Conservation (phyloP, 2,113 vertebrate species). For the Anoplopoma fimbria region DNA sequence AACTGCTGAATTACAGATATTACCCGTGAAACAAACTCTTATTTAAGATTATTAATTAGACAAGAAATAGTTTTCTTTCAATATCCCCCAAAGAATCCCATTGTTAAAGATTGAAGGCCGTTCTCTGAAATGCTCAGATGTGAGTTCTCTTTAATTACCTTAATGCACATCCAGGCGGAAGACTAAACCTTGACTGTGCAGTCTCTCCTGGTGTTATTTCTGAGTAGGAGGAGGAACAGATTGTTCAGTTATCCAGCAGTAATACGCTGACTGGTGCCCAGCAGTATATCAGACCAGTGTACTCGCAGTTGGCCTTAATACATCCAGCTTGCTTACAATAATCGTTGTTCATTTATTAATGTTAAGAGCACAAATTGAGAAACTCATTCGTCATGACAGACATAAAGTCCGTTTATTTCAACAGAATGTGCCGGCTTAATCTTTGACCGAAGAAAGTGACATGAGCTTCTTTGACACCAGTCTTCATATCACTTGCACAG, state of each 20-base stretch:
- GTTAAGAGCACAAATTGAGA: not conserved
- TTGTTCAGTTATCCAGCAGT: constrained; percentile 22
- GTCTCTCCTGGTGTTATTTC: constrained; percentile 31
- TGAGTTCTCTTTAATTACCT: constrained; percentile 63
- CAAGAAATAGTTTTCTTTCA: constrained; percentile 42
- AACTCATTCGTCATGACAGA: not conserved
- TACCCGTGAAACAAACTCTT: not conserved
- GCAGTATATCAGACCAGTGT: constrained; percentile 8
- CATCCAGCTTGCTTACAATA: not conserved
- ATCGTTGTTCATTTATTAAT: not conserved
- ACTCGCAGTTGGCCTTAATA: not conserved
- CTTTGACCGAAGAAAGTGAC: constrained; percentile 35
- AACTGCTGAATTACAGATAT: not conserved
- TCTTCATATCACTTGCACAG: constrained; percentile 66
- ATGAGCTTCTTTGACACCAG: constrained; percentile 46
- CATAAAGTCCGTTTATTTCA: not conserved
- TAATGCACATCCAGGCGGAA: constrained; percentile 63
- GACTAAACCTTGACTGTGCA: constrained; percentile 56
- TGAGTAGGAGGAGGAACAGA: constrained; percentile 1
- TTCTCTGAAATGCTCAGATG: constrained; percentile 42
- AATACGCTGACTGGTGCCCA: constrained; percentile 24
- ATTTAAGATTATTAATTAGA: constrained; percentile 41
- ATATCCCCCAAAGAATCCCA: constrained; percentile 28
- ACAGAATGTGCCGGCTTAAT: constrained; percentile 4
- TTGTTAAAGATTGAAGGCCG: constrained; percentile 46